A percentile compares a stretch with the other conserved stretches of the same genome.
Conservation (phyloP, 2,888 invertebrate species). For the Protophormia terraenovae region DNA sequence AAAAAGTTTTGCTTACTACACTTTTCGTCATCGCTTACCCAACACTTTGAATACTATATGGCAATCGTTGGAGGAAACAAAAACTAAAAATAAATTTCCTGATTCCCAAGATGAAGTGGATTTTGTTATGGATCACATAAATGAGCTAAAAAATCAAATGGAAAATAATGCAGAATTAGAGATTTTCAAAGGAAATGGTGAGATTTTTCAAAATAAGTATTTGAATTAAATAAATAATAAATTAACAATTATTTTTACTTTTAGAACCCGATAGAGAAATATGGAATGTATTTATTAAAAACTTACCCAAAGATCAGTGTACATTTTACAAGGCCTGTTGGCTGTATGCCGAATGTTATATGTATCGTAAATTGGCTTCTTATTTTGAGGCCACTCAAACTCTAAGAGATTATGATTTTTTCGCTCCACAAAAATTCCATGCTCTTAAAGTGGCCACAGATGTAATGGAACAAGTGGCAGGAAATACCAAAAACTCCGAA, state of each 20-base stretch:
- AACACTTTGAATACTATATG: slow-evolving; percentile 83
- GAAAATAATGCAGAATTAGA: slow-evolving; percentile 93
- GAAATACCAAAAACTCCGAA: slow-evolving; percentile 66
- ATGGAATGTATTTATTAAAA: slow-evolving; percentile 82
- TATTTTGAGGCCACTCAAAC: slow-evolving; percentile 84
- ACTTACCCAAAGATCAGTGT: slow-evolving; percentile 79
- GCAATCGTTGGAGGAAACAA: slow-evolving; percentile 84
- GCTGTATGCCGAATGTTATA: slow-evolving; percentile 95
- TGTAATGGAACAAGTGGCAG: slow-evolving; percentile 74
- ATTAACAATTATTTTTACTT: not conserved
- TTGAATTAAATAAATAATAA: not conserved
- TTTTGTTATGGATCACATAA: slow-evolving; percentile 87
- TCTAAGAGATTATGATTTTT: slow-evolving; percentile 88
- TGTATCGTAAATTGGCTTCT: slow-evolving; percentile 89
- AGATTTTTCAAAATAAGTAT: too few species aligned
- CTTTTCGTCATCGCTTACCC: slow-evolving; percentile 93
- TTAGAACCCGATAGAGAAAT: slow-evolving; percentile 73
- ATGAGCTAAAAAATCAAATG: slow-evolving; percentile 93
- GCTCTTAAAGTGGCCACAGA: slow-evolving; percentile 82
- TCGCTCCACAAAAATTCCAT: slow-evolving; percentile 87
- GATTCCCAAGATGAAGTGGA: slow-evolving; percentile 85
- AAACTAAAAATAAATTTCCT: not conserved
- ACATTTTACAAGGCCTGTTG: slow-evolving; percentile 90
- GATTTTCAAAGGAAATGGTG: slow-evolving; percentile 80
- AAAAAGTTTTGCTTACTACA: slow-evolving; percentile 93